phyloP scores from a whole-genome alignment of 2,797 vertebrate species.

The Hyperoplus lanceolatus region DNA sequence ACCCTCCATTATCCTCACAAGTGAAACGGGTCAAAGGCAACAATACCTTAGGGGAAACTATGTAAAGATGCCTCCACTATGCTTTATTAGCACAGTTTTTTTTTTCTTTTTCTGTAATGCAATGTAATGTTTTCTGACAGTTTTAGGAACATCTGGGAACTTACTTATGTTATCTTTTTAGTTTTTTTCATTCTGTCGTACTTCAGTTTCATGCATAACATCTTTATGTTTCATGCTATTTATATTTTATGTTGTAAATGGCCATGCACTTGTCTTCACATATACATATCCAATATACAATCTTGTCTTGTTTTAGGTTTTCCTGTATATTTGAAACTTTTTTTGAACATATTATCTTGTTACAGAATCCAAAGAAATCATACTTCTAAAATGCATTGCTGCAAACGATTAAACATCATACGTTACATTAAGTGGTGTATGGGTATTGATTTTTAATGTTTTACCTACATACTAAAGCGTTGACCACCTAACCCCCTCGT shows the following conservation, averaged over 20 bases:
- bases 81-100: slow-evolving; percentile 21
- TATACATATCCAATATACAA: background rate
- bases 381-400: background rate
- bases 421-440: background rate
- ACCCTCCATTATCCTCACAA: slow-evolving; percentile 67
- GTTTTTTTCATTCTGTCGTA: slow-evolving; percentile 6
- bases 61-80: slow-evolving; percentile 40
- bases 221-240: background rate
- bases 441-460: background rate
- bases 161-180: background rate
- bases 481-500: slow-evolving; percentile 5
- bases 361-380: background rate
- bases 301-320: background rate
- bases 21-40: slow-evolving; percentile 70
- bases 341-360: background rate
- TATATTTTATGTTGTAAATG: background rate
- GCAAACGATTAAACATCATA: background rate
- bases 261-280: background rate
- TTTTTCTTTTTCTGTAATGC: slow-evolving; percentile 30
- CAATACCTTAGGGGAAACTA: slow-evolving; percentile 47
- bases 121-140: background rate
- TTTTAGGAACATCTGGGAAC: background rate
- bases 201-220: background rate
- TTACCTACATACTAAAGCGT: background rate
- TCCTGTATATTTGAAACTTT: background rate